Base-by-base conservation (phyloP, 2,888 invertebrate species). In the Parapristionchus giblindavisi region DNA sequence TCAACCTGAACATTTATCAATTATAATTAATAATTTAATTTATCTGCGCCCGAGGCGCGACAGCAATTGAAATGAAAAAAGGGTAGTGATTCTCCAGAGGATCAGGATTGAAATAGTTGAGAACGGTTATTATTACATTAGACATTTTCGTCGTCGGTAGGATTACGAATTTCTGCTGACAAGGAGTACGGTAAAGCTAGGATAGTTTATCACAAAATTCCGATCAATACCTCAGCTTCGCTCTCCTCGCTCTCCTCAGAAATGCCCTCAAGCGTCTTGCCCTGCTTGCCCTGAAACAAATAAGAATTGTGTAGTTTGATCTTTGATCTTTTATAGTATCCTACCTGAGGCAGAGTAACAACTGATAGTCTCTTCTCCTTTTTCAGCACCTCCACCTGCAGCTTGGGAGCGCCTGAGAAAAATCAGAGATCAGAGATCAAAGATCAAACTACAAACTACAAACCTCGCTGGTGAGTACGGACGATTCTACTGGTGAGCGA, bases 401-500 rank as follows among this genome's bases (percentile, higher is more conserved):
- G 91, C 88, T 93, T 94, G 0, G 92, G 91, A 2, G 92, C 91
- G 61, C 93, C 91, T 89, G 84, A 61, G 27, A 8, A 51, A 8
- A n/a, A 6, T 51, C 34, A 68, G 60, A 68, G 8, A 51, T 32
- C 27, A 36, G 2, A 24, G 52, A 34, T 21, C 70, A 70, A 48
- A 48, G 5, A 65, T 29, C 51, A 21, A 38, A 29, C 24, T 38
- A 29, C 36, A 34, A 52, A 52, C n/a, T 73, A 77, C 27, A 60
- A 60, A 68, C 84, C 87, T 68, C 84, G 77, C 36, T 80, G 83
- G 77, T 88, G 88, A 4, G 88, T 88, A 38, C 86, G 83, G 27
- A 88, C 85, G 56, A 88, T 88, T 63, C 88, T 70, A 61, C 83
- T 82, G 65, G 94, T 93, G 79, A 94, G 93, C 63, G 95, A 94